Base-by-base conservation (phyloP, 2,113 vertebrate species). In the Castor canadensis region DNA sequence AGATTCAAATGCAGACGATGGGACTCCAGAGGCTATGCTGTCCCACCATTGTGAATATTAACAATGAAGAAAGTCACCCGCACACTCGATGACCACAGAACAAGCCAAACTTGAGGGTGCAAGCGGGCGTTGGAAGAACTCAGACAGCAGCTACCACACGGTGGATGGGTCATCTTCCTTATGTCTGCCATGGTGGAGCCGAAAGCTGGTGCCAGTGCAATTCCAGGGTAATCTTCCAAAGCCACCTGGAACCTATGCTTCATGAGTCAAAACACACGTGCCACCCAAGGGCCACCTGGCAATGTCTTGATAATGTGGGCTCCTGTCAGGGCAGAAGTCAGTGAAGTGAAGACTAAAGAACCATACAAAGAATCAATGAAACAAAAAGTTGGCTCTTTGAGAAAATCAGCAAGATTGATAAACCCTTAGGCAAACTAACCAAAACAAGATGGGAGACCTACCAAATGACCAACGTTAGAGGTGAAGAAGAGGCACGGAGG, bases 261-360 rank as follows among this genome's bases (percentile, higher is more conserved):
- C 12, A 0, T 7, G 11, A 66, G 67, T 9, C 60, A 60, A 84
- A 60, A 30, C 30, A 15, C 30, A 0, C 0, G 3, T 16, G 13
- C 43, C 24, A 8, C 4, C 1, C 0, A 20, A 49, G 3, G 28
- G 38, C 30, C 26, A 49, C 45, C 64, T 20, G 26, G 54, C 62
- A 56, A 16, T 30, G 6, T 47, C 12, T 79, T 47, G n/a, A 4
- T 5, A 16, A 43, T 12, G 1, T 11, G 6, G 16, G 17, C 30
- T 76, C 77, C 71, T 17, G 10, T 24, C 4, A 6, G 11, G 54
- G 19, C 13, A 54, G 26, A 15, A 26, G 12, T 8, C 5, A 58
- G 24, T 62, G 60, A 17, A 58, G 16, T 58, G 16, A 19, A 8
- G 22, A 11, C 22, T 11, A 11, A 17, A 58, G 22, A 58, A 58